Conservation (phyloP, 2,888 invertebrate genomes). For the Heliconius erato region DNA sequence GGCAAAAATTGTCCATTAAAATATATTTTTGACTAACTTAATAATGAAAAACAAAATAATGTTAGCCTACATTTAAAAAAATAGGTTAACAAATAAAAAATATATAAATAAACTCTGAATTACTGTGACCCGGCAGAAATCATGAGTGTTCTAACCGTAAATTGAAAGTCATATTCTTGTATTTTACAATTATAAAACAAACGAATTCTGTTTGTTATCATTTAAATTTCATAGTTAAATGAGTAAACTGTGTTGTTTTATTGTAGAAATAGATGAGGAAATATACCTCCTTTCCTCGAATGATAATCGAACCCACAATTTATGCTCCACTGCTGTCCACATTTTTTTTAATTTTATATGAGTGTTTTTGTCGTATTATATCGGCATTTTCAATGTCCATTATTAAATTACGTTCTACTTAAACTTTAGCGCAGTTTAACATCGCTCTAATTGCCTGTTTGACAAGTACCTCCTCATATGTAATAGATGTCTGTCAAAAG, state of each 20-base stretch:
- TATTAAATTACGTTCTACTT: slow-evolving; percentile 47
- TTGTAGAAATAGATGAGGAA: neutral
- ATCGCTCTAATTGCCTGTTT: slow-evolving; percentile 50
- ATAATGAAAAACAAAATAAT: neutral
- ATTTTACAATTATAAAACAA: neutral
- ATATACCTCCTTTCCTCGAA: too few relatives aligned
- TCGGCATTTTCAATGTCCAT: slow-evolving; percentile 39
- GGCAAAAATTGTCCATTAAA: neutral
- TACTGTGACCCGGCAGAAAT: neutral
- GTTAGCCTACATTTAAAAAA: slow-evolving; percentile 4
- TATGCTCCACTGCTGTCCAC: too few relatives aligned
- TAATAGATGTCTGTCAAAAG: slow-evolving; percentile 49
- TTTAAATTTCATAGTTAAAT: neutral
- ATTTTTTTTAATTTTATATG: too few relatives aligned
- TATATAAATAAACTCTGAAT: neutral
- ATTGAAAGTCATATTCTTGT: neutral
- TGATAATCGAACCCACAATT: too few relatives aligned
- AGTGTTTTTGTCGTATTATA: slow-evolving; percentile 14
- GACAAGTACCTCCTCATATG: slow-evolving; percentile 43
- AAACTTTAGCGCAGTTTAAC: slow-evolving; percentile 43
- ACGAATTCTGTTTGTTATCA: neutral
- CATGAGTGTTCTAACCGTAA: neutral
- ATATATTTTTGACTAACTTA: slow-evolving; percentile 9
- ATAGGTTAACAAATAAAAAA: slow-evolving; percentile 4
- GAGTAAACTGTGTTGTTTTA: neutral